Evolutionary conservation across 2,888 invertebrate genomes (phyloP), one percentile per base, ranked within the genome.

Genomic region (Furcula furcula): DNA sequence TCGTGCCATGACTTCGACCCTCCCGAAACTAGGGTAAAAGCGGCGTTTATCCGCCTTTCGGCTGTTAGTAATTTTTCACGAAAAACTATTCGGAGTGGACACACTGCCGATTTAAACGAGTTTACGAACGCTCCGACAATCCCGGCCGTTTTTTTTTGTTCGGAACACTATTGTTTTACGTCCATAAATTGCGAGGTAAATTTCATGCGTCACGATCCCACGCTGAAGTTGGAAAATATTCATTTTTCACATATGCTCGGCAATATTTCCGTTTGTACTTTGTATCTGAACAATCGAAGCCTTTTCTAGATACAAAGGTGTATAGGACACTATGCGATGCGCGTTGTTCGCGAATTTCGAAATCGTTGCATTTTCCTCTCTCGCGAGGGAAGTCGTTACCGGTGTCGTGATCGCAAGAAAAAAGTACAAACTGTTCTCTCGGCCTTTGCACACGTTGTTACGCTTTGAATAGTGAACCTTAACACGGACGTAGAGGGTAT

Each of bases 191-290:
- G 43, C 55, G 44, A 52, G 46, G 35, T 46, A 48, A 55, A 62
- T 49, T 61, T 59, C 58, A 53, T 50, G 56, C 56, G 48, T 57
- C 58, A 60, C 47, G 65, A 46, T 46, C 35, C 33, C 35, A 21
- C 36, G 32, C 31, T 28, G 31, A n/a, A 57, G 60, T 51, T 58
- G 62, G n/a, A 70, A 74, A 73, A 72, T 70, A 71, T 76, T 67
- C 70, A 73, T 71, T 76, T 80, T 80, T 73, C 69, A 66, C 58
- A 63, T 61, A 64, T 41, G 47, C 29, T 34, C 55, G 49, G 64
- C 66, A 71, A 75, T 73, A 73, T 78, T 79, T 74, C 71, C 71
- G 76, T 74, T 78, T 76, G 76, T 71, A 74, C 75, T 74, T 78
- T 76, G 76, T 71, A 74, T 76, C 66, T 63, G 67, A 69, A 76